phyloP scores from a whole-genome alignment of 2,888 invertebrate genomes.

The Phengaris alcon region DNA sequence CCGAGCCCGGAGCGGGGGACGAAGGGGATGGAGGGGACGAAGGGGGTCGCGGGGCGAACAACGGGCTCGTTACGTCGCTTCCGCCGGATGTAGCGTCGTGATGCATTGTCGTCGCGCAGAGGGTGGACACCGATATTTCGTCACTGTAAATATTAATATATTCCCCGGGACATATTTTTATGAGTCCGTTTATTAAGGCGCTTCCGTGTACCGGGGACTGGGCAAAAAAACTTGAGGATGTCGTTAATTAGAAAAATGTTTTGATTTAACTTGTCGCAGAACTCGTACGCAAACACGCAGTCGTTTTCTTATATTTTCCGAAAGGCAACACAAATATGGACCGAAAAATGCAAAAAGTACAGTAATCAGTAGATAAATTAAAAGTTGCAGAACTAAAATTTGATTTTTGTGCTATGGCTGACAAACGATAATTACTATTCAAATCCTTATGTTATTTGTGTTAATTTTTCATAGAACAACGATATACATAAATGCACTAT shows the following conservation, averaged over 20 bases:
- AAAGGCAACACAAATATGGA: too few relatives aligned
- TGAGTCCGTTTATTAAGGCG: slow-evolving; percentile 14
- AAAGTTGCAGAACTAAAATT: too few relatives aligned
- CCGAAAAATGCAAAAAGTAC: too few relatives aligned
- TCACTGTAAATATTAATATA: slow-evolving; percentile 64
- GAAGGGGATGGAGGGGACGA: slow-evolving; percentile 36
- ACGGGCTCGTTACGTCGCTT: slow-evolving; percentile 75
- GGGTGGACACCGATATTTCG: slow-evolving; percentile 70
- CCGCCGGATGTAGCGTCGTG: slow-evolving; percentile 75
- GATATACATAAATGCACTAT: too few relatives aligned
- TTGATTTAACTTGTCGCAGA: not conserved
- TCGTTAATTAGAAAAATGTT: slow-evolving; percentile 14
- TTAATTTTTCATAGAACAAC: too few relatives aligned
- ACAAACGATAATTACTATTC: too few relatives aligned
- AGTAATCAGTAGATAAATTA: too few relatives aligned
- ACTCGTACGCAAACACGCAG: too few relatives aligned
- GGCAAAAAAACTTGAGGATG: not conserved
- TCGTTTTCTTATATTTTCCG: too few relatives aligned
- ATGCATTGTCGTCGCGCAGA: slow-evolving; percentile 68
- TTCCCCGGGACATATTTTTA: slow-evolving; percentile 47
- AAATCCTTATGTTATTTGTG: too few relatives aligned
- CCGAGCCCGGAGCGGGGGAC: slow-evolving; percentile 40
- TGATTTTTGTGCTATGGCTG: too few relatives aligned
- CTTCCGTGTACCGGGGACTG: slow-evolving; percentile 5
- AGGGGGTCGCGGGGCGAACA: slow-evolving; percentile 55